Conservation (phyloP, 1,140 invertebrate genomes). For the Neodiprion fabricii region DNA sequence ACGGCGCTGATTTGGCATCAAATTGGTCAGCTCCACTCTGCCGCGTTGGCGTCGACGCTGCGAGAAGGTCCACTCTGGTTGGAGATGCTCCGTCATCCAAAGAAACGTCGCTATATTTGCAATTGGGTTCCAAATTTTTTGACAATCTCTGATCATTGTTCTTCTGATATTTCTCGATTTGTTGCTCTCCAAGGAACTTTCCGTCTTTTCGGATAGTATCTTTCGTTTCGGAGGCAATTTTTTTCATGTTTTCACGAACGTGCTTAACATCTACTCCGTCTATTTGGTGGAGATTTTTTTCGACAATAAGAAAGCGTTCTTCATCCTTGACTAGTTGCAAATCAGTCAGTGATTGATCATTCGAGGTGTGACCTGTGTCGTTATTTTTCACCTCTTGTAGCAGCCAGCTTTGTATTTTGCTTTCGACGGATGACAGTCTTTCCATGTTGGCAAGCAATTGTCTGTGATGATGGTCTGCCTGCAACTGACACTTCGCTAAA, state of each 20-base stretch:
- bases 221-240: too few species aligned
- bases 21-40: not conserved
- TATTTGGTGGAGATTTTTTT: too few species aligned
- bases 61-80: not conserved
- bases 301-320: too few species aligned
- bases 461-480: slow-evolving; percentile 32
- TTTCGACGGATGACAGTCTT: slow-evolving; percentile 37
- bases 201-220: too few species aligned
- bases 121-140: too few species aligned
- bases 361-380: not conserved
- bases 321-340: too few species aligned
- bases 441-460: slow-evolving; percentile 29
- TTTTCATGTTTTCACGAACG: too few species aligned
- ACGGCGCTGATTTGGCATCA: not conserved
- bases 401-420: slow-evolving; percentile 35
- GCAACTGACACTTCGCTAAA: slow-evolving; percentile 27
- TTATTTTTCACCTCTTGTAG: not conserved
- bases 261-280: too few species aligned
- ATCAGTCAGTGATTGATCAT: not conserved
- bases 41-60: not conserved
- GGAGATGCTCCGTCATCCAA: not conserved
- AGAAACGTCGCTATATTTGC: not conserved
- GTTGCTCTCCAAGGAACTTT: too few species aligned
- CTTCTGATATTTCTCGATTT: too few species aligned
- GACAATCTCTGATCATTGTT: too few species aligned